Evolutionary conservation across 37 sponge, comb jelly and placozoan genomes (phyloP).

Genomic region (Amphimedon queenslandica): DNA sequence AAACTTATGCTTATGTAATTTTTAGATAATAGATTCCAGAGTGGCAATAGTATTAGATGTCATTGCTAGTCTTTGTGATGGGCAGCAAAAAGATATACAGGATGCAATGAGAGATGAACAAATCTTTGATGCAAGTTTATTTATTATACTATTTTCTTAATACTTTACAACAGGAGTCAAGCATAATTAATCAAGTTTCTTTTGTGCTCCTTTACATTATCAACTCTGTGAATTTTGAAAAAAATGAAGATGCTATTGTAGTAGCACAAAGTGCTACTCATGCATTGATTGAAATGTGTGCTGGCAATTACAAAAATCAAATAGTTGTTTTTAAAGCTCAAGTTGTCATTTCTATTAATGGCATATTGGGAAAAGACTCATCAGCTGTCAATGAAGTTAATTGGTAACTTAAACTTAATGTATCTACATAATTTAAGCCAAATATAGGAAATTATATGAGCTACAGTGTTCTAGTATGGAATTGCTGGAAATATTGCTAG

Average conservation of each 20-base stretch:
- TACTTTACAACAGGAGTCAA: neutral
- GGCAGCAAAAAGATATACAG: no score
- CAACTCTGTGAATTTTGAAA: no score
- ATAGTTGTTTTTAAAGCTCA: neutral
- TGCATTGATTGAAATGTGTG: slow-evolving; percentile 8
- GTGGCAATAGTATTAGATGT: no score
- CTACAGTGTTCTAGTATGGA: neutral
- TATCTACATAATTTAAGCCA: no score
- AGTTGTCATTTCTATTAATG: neutral
- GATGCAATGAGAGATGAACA: no score
- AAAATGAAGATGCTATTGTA: neutral
- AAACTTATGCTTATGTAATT: no score
- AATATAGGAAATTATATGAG: neutral
- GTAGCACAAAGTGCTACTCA: neutral
- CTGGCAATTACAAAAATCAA: slow-evolving; percentile 4
- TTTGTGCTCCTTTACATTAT: neutral
- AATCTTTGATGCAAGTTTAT: no score
- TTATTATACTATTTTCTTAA: neutral
- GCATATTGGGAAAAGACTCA: neutral
- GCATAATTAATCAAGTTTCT: slow-evolving; percentile 1
- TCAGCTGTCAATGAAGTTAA: neutral
- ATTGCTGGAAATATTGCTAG: neutral
- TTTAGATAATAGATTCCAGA: no score
- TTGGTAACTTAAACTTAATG: no score
- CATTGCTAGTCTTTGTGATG: no score